phyloP scores from a whole-genome alignment of 2,888 invertebrate species.

The Lampropteryx suffumata region DNA sequence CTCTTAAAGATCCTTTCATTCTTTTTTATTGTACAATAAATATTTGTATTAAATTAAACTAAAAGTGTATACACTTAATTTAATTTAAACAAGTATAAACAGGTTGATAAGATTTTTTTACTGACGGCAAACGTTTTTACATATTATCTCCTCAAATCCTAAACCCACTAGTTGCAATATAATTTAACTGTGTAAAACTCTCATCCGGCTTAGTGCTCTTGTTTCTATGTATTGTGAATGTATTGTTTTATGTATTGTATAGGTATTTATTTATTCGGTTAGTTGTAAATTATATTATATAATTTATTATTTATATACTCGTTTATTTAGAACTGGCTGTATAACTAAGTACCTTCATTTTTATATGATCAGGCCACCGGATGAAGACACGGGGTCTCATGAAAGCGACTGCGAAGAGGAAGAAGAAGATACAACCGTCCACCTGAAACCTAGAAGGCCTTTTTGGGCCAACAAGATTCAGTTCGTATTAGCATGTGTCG shows the following conservation, averaged over 20 bases:
- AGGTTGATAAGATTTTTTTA: constrained; percentile 11
- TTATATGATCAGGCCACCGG: constrained; percentile 83
- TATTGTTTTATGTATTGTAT: no score
- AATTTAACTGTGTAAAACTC: no score
- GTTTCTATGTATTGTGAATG: no score
- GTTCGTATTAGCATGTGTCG: constrained; percentile 94
- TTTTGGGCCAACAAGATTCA: constrained; percentile 95
- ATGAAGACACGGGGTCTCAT: constrained; percentile 88
- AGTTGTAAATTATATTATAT: background rate
- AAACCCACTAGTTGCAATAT: no score
- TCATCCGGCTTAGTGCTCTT: no score
- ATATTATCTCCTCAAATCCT: no score
- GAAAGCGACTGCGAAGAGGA: constrained; percentile 89
- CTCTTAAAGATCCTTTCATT: constrained; percentile 38
- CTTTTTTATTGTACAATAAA: constrained; percentile 30
- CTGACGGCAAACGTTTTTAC: constrained; percentile 5
- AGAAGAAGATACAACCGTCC: constrained; percentile 87
- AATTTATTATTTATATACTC: background rate
- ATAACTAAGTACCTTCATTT: constrained; percentile 1
- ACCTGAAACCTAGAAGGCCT: constrained; percentile 89
- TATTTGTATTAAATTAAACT: constrained; percentile 37
- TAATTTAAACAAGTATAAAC: constrained; percentile 3
- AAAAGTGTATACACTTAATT: constrained; percentile 19
- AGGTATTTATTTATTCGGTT: no score
- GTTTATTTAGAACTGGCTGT: no score